phyloP scores from a whole-genome alignment of 2,797 vertebrate species.

The Myotis myotis region DNA sequence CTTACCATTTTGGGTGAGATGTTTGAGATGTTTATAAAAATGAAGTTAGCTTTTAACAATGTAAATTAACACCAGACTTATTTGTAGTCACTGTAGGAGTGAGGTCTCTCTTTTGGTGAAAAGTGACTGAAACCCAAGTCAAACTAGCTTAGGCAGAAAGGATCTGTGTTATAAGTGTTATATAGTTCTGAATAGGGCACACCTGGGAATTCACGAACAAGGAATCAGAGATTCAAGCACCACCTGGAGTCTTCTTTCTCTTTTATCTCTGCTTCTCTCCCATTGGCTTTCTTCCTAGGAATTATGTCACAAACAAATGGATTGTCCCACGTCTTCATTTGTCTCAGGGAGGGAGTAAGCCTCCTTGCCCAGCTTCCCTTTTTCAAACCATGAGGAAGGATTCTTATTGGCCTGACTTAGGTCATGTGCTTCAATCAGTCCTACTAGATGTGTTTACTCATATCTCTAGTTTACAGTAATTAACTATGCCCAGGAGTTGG shows the following conservation, averaged over 20 bases:
- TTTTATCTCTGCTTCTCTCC: not conserved
- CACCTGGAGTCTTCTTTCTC: not conserved
- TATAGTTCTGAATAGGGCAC: not conserved
- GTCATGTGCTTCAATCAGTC: not conserved
- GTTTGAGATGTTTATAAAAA: not conserved
- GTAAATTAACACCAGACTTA: constrained; percentile 33
- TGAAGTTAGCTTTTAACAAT: constrained; percentile 5
- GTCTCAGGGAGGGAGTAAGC: not conserved
- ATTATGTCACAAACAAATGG: not conserved
- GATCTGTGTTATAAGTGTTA: not conserved
- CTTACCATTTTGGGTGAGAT: not conserved
- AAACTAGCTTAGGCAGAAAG: not conserved
- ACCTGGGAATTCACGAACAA: not conserved
- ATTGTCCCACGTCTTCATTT: not conserved
- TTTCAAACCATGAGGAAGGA: not conserved
- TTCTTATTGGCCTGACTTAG: not conserved
- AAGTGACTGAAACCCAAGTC: constrained; percentile 6
- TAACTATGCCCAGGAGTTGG: not conserved
- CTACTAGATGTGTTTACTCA: not conserved
- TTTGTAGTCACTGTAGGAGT: not conserved
- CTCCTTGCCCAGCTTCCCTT: not conserved
- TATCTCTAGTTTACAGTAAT: not conserved
- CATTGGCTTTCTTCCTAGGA: not conserved
- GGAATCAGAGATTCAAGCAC: not conserved
- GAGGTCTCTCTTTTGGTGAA: not conserved